Base-by-base conservation (phyloP, 2,888 invertebrate genomes). In the Terebella lapidaria region DNA sequence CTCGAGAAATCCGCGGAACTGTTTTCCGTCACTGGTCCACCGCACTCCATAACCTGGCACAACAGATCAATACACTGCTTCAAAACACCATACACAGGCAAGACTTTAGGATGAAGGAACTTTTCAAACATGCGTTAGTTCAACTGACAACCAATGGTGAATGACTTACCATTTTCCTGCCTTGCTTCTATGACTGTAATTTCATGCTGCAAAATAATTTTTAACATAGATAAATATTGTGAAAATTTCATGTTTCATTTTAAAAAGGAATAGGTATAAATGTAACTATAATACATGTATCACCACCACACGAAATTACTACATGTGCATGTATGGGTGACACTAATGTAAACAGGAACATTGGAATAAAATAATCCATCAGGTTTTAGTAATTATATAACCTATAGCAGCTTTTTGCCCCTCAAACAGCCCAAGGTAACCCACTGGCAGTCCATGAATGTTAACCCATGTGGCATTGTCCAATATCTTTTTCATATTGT, bases 391-490 rank as follows among this genome's bases (percentile, higher is more conserved):
- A n/a, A n/a, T n/a, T n/a, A n/a, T n/a, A n/a, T n/a, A n/a, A n/a
- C n/a, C n/a, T n/a, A n/a, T n/a, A n/a, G n/a, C n/a, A n/a, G n/a
- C n/a, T n/a, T n/a, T n/a, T n/a, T n/a, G n/a, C n/a, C n/a, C n/a
- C n/a, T n/a, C n/a, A n/a, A n/a, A n/a, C n/a, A n/a, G n/a, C n/a
- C n/a, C n/a, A n/a, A n/a, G n/a, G n/a, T n/a, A n/a, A 71, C 73
- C 69, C 69, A 78, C 78, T 1, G 75, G 76, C 52, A 79, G 58
- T 70, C 73, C 71, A 62, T 79, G 78, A 45, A 79, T 77, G 58
- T 79, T 79, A 27, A 79, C 73, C 79, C 79, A 79, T 3, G 72
- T 71, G 2, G 78, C 78, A 54, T 71, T 69, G 60, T 78, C 72
- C 46, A 79, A 62, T 27, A 79, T 74, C 26, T 67, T 72, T n/a